Evolutionary conservation across 1,140 invertebrate species (phyloP).

Genomic region (Asobara japonica): DNA sequence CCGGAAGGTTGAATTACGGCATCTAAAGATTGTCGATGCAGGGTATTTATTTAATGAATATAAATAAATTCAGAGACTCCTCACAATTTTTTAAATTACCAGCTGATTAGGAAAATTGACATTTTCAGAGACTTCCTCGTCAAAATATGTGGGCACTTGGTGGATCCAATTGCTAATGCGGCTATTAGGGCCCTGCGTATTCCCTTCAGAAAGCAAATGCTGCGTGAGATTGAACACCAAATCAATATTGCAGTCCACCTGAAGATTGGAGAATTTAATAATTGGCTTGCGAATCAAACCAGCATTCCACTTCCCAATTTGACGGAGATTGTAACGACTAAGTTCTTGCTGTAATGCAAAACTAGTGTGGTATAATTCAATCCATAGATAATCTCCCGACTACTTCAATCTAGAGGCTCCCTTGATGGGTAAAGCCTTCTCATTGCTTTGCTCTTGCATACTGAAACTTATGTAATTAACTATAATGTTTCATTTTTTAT

Average conservation of each 20-base stretch:
- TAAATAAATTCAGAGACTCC: not conserved
- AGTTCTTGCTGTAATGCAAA: not conserved
- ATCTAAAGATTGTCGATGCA: slow-evolving; percentile 34
- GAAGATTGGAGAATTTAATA: slow-evolving; percentile 25
- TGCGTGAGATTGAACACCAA: slow-evolving; percentile 30
- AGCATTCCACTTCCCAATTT: not conserved
- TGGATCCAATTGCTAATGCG: slow-evolving; percentile 40
- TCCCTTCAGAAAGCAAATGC: not conserved
- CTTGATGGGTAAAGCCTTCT: too few species aligned
- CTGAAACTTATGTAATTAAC: too few species aligned
- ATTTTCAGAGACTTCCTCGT: slow-evolving; percentile 35
- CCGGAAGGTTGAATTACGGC: slow-evolving; percentile 19
- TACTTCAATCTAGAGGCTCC: too few species aligned
- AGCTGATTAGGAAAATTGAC: too few species aligned
- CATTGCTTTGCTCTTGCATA: too few species aligned
- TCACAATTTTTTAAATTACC: too few species aligned
- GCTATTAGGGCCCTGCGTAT: slow-evolving; percentile 24
- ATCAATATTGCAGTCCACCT: not conserved
- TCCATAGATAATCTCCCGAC: too few species aligned
- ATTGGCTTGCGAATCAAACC: not conserved
- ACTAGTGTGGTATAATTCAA: not conserved
- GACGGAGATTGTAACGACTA: not conserved
- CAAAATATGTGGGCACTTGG: slow-evolving; percentile 38
- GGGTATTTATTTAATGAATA: slow-evolving; percentile 37
- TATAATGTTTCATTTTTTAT: too few species aligned